These are phyloP conservation scores for Petrophora chlorosata DNA, from an alignment of 2,888 invertebrate species.

Conservation along the genomic window DNA sequence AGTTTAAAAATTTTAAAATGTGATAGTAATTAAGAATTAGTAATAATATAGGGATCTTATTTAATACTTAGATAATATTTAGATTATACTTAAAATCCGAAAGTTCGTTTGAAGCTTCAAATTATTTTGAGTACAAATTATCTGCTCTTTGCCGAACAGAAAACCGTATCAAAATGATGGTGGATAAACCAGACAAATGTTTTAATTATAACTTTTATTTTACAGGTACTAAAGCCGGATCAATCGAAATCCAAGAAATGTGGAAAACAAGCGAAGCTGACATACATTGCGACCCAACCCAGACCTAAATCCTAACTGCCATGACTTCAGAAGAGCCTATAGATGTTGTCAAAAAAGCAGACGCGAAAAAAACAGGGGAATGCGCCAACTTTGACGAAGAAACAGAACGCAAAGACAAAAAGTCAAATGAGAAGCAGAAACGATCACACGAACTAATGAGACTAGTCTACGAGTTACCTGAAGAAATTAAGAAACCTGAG, in stretches of 20 bases:
- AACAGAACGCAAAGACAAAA: conserved; percentile 56
- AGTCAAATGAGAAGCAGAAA: conserved; percentile 56
- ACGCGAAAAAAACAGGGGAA: conserved; percentile 64
- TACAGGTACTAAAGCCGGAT: conserved; percentile 23
- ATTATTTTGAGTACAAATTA: too few species aligned
- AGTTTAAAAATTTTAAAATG: too few species aligned
- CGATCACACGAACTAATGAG: conserved; percentile 73
- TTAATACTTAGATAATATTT: too few species aligned
- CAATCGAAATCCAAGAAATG: conserved; percentile 51
- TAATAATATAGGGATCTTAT: too few species aligned
- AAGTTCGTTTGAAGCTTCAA: too few species aligned
- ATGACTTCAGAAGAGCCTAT: conserved; percentile 79
- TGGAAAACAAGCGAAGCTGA: conserved; percentile 42
- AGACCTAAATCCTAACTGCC: conserved; percentile 51
- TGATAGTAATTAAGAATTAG: too few species aligned
- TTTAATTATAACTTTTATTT: conserved; percentile 1
- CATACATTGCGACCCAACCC: conserved; percentile 35
- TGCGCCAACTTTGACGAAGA: conserved; percentile 60
- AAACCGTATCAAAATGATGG: too few species aligned
- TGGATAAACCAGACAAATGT: too few species aligned
- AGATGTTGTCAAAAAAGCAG: conserved; percentile 69
- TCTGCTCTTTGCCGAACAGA: too few species aligned
- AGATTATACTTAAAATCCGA: too few species aligned
- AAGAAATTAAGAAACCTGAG: conserved; percentile 60
- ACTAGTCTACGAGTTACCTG: conserved; percentile 77